These are phyloP conservation scores for Anhinga rufa DNA, from an alignment of 2,113 vertebrate genomes.

Conservation along the genomic window DNA sequence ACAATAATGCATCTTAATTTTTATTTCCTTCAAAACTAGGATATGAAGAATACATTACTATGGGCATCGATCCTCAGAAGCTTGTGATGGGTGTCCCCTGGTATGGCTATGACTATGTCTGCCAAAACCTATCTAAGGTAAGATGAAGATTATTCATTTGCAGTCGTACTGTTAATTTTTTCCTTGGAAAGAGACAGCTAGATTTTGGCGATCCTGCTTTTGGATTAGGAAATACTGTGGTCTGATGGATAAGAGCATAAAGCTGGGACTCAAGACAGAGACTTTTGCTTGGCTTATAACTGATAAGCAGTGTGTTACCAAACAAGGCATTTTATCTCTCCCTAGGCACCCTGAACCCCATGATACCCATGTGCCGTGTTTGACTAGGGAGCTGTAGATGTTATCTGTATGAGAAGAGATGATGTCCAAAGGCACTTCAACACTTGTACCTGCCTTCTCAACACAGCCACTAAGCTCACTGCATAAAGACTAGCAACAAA, in stretches of 20 bases:
- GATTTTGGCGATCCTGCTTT: not conserved
- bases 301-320: not conserved
- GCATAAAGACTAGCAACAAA: not conserved
- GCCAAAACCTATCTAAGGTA: constrained; percentile 83
- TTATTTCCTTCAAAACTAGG: constrained; percentile 67
- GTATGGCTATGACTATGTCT: constrained; percentile 97
- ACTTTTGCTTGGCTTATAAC: not conserved
- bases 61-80: constrained; percentile 85
- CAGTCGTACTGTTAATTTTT: not conserved
- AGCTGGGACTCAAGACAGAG: not conserved
- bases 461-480: not conserved
- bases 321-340: not conserved
- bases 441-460: not conserved
- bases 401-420: not conserved
- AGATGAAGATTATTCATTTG: constrained; percentile 12
- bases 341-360: not conserved
- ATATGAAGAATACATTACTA: constrained; percentile 82
- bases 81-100: constrained; percentile 95
- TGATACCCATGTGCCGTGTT: not conserved
- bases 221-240: not conserved
- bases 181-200: not conserved
- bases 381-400: not conserved
- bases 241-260: not conserved
- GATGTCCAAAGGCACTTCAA: not conserved
- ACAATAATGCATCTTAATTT: not conserved